Conservation (phyloP, 2,113 vertebrate genomes). For the Lagopus leucura region DNA sequence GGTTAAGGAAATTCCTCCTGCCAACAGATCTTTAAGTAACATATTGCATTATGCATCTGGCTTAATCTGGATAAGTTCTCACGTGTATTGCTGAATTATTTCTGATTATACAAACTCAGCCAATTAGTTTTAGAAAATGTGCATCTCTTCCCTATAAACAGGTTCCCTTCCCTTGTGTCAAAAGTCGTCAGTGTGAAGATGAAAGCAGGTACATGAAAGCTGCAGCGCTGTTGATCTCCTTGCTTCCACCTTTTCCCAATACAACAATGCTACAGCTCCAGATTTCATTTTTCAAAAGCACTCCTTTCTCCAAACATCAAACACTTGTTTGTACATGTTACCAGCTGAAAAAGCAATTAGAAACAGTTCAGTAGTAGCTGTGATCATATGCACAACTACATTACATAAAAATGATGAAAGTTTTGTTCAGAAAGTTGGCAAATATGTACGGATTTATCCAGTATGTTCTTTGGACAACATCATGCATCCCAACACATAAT, state of each 20-base stretch:
- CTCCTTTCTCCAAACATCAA: background rate
- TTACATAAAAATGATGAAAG: background rate
- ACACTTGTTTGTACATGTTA: background rate
- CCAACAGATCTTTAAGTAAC: background rate
- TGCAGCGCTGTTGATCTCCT: background rate
- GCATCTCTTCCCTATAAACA: background rate
- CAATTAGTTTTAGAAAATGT: background rate
- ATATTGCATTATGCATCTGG: background rate
- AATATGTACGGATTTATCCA: background rate
- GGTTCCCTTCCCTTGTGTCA: background rate
- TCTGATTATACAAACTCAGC: background rate
- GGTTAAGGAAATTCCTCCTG: background rate
- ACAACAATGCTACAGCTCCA: background rate
- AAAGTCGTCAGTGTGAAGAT: background rate
- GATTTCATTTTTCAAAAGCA: background rate
- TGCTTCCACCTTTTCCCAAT: background rate
- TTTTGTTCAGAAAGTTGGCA: background rate
- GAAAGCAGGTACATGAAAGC: conserved; percentile 17
- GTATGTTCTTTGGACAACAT: background rate
- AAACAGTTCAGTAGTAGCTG: background rate
- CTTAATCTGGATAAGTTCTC: background rate
- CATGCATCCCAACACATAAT: background rate
- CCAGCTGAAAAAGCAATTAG: background rate
- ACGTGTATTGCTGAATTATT: background rate
- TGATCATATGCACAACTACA: background rate